Percentiles rank a stretch among this genome's conserved stretches.
phyloP scores from a whole-genome alignment of 2,797 vertebrate species.

The Euphonia xanthogaster region DNA sequence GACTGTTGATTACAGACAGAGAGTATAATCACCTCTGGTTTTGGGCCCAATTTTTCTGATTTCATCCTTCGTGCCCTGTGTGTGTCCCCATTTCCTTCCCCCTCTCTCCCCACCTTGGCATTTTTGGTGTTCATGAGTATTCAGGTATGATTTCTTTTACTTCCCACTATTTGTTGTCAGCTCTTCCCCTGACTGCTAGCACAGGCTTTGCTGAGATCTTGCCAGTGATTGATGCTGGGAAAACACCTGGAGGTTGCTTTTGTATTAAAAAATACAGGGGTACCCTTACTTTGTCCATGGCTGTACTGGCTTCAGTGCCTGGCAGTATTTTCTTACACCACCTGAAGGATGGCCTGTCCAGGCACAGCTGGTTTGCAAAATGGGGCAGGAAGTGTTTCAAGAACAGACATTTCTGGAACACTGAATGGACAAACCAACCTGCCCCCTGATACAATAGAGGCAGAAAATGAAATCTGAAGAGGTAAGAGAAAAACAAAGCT shows the following conservation, averaged over 20 bases:
- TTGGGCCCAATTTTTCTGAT: neutral
- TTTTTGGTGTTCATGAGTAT: neutral
- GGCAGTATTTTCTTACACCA: neutral
- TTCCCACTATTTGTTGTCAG: neutral
- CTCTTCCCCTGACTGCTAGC: neutral
- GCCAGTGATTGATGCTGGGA: neutral
- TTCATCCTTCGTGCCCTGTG: neutral
- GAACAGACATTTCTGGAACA: neutral
- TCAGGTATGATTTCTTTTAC: neutral
- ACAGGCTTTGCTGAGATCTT: neutral
- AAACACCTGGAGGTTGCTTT: neutral
- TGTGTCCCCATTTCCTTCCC: neutral
- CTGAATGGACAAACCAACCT: neutral
- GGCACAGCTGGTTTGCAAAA: neutral
- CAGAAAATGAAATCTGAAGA: neutral
- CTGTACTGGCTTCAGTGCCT: neutral
- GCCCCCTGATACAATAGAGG: rapidly evolving
- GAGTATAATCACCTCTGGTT: neutral
- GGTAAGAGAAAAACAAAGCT: neutral
- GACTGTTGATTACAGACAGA: neutral
- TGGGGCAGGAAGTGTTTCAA: neutral
- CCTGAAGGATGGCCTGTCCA: neutral
- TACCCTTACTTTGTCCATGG: neutral
- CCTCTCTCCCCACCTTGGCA: rapidly evolving
- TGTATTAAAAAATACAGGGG: neutral